Percentiles rank a stretch among this genome's conserved stretches.
Conservation (phyloP, 2,888 invertebrate genomes). For the Brenthis hecate region DNA sequence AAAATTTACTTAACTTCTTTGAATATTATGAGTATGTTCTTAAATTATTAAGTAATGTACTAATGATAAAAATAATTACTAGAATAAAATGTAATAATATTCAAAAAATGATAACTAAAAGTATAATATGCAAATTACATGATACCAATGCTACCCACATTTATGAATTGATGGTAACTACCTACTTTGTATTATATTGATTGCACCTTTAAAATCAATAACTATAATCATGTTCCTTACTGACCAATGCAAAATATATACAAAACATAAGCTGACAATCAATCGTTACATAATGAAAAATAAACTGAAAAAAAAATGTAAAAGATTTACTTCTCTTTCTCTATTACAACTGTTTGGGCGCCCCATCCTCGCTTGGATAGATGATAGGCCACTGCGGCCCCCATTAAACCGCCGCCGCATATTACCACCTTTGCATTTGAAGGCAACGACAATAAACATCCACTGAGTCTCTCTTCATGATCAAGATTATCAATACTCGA, state of each 20-base stretch:
- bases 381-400: conserved; percentile 95
- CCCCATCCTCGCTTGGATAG: conserved; percentile 92
- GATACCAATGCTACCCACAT: no score
- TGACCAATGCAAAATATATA: conserved; percentile 7
- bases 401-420: conserved; percentile 96
- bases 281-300: conserved; percentile 31
- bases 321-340: conserved; percentile 86
- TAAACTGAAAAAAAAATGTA: neutral
- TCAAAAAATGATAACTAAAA: no score
- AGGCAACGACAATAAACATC: conserved; percentile 62
- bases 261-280: neutral
- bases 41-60: neutral
- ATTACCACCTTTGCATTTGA: conserved; percentile 88
- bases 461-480: conserved; percentile 60
- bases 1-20: neutral
- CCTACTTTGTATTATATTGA: neutral
- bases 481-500: conserved; percentile 61
- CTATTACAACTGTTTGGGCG: conserved; percentile 89
- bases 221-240: neutral
- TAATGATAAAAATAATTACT: no score
- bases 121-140: no score
- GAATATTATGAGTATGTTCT: neutral
- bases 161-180: no score
- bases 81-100: no score
- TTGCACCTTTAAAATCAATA: conserved; percentile 13